These are phyloP conservation scores for Drosophila sp. DNA, from an alignment of 1,140 invertebrate genomes.

Conservation along the genomic window DNA sequence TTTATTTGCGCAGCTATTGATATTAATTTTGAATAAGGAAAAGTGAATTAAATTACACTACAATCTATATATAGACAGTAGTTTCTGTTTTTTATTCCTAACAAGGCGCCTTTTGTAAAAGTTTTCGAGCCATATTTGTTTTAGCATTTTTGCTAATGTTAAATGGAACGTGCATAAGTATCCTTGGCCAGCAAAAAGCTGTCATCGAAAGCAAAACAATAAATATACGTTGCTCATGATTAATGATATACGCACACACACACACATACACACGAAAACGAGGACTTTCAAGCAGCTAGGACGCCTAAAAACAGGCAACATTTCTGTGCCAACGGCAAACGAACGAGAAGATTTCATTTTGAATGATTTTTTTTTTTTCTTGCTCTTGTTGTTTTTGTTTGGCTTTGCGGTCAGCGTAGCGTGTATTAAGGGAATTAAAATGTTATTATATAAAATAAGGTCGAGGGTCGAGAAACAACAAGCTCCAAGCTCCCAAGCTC, in stretches of 20 bases:
- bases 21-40: too few relatives aligned
- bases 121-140: conserved; percentile 4
- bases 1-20: too few relatives aligned
- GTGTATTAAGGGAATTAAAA: conserved; percentile 81
- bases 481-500: conserved; percentile 1
- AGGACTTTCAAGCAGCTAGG: conserved; percentile 40
- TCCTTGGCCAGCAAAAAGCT: conserved; percentile 67
- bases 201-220: conserved; percentile 70
- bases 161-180: conserved; percentile 51
- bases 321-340: conserved; percentile 29
- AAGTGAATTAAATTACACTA: too few relatives aligned
- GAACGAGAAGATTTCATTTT: conserved; percentile 25
- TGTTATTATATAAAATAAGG: conserved; percentile 77
- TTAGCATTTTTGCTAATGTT: conserved; percentile 13
- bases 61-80: not conserved
- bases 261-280: conserved; percentile 17
- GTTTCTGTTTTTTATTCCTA: not conserved
- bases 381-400: conserved; percentile 53
- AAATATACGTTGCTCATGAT: conserved; percentile 78
- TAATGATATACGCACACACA: conserved; percentile 73
- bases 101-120: not conserved
- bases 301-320: conserved; percentile 53
- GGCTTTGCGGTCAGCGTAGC: conserved; percentile 73
- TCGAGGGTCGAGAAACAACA: conserved; percentile 28
- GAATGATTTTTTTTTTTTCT: not conserved